These are phyloP conservation scores for Atethmia centrago DNA, from an alignment of 2,888 invertebrate species.

Conservation along the genomic window DNA sequence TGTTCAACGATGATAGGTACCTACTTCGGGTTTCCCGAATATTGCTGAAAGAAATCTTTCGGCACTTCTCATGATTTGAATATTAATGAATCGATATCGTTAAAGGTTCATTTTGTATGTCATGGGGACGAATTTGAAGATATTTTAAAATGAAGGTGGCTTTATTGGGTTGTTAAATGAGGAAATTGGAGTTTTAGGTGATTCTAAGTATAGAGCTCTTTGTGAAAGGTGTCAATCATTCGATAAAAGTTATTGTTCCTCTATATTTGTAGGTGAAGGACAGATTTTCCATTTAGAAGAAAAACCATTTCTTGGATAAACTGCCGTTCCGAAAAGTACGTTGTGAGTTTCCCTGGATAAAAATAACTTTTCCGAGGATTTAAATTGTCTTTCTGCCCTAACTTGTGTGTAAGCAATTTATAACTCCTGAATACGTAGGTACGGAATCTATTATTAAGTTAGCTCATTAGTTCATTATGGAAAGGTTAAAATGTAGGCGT, in stretches of 20 bases:
- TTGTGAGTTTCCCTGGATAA: not conserved
- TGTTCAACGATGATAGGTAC: conserved; percentile 25
- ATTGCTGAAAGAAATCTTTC: conserved; percentile 51
- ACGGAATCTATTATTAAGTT: not conserved
- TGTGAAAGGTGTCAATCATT: conserved; percentile 13
- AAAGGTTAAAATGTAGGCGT: conserved; percentile 17
- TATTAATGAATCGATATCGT: conserved; percentile 66
- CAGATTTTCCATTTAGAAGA: not conserved
- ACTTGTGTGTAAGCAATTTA: not conserved
- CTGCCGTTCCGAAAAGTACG: not conserved
- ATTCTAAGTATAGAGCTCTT: conserved; percentile 10
- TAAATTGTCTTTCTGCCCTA: not conserved
- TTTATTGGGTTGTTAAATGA: conserved; percentile 57
- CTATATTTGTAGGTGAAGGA: not conserved
- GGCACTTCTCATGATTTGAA: conserved; percentile 59
- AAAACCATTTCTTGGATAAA: not conserved
- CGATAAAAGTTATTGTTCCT: not conserved
- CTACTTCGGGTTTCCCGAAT: conserved; percentile 45
- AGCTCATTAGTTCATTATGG: not conserved
- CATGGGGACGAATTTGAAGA: conserved; percentile 47
- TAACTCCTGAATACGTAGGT: not conserved
- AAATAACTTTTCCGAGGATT: not conserved
- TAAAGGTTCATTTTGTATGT: conserved; percentile 57
- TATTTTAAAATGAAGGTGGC: conserved; percentile 43
- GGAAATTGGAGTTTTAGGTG: conserved; percentile 50